Conservation (phyloP, 2,113 vertebrate species). For the Entelurus aequoreus region DNA sequence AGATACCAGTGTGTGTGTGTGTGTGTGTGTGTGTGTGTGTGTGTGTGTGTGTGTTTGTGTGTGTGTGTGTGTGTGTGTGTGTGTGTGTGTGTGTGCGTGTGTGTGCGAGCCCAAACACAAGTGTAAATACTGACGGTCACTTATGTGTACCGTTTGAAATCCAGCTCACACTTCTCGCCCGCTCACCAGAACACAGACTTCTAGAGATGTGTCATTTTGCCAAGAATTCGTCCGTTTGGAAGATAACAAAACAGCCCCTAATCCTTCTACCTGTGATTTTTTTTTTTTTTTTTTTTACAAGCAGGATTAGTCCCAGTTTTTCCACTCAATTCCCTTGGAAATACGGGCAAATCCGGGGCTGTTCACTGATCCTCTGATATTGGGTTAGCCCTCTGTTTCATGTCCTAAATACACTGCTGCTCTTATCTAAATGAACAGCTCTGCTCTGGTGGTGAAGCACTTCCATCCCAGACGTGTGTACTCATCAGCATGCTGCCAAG, state of each 20-base stretch:
- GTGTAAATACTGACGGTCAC: slow-evolving; percentile 44
- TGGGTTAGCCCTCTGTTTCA: slow-evolving; percentile 48
- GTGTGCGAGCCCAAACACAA: slow-evolving; percentile 6
- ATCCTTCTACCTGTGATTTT: slow-evolving; percentile 65
- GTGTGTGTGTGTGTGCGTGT: slow-evolving; percentile 16
- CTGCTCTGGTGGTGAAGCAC: slow-evolving; percentile 30
- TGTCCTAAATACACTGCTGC: slow-evolving; percentile 47
- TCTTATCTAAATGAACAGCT: slow-evolving; percentile 73
- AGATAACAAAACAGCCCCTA: slow-evolving; percentile 52
- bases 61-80: no score
- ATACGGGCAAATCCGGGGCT: slow-evolving; percentile 41
- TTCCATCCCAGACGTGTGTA: background rate
- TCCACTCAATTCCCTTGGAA: slow-evolving; percentile 46
- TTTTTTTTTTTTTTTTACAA: slow-evolving; percentile 39
- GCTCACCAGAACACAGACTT: slow-evolving; percentile 14
- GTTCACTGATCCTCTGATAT: slow-evolving; percentile 43
- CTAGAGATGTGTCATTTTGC: slow-evolving; percentile 15
- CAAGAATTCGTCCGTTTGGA: slow-evolving; percentile 41
- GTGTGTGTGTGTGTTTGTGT: background rate
- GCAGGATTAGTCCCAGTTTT: slow-evolving; percentile 62
- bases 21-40: background rate
- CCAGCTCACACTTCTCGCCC: slow-evolving; percentile 25
- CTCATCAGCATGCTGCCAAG: slow-evolving; percentile 26
- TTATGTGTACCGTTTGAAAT: slow-evolving; percentile 33
- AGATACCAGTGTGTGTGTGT: slow-evolving; percentile 22